phyloP scores from a whole-genome alignment of 53 echinoderm and acorn worm genomes.

The Echinarachnius parma region DNA sequence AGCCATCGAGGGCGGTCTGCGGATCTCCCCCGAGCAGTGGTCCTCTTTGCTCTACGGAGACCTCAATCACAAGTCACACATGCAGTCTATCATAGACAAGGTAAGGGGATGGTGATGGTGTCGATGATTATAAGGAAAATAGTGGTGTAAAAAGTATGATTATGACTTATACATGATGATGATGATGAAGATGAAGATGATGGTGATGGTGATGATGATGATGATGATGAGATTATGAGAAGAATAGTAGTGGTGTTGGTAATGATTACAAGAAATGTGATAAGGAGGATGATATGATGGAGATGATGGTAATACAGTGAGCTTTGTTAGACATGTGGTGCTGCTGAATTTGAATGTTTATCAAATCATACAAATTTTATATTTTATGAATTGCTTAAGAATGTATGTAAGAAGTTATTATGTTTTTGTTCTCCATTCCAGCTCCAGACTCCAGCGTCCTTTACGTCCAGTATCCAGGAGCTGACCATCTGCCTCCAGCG shows the following conservation, averaged over 20 bases:
- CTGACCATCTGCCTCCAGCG: conserved; percentile 82
- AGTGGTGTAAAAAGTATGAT: too few species aligned
- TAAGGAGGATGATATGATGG: neutral
- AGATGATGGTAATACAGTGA: neutral
- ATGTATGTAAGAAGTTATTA: too few species aligned
- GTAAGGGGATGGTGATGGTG: conserved; percentile 41
- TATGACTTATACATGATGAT: neutral
- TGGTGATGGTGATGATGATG: neutral
- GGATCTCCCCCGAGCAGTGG: conserved; percentile 99
- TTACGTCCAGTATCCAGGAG: conserved; percentile 89
- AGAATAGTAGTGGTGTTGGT: neutral
- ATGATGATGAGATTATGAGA: neutral
- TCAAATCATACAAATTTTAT: too few species aligned
- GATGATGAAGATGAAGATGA: neutral
- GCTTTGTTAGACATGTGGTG: too few species aligned
- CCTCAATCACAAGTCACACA: conserved; percentile 94
- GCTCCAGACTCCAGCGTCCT: conserved; percentile 96
- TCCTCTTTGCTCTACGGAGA: conserved; percentile 94
- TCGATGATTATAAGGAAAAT: too few species aligned
- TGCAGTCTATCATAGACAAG: conserved; percentile 99
- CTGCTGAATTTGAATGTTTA: too few species aligned
- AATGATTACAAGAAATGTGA: neutral
- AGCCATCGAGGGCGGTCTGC: conserved; percentile 90
- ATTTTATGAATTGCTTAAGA: too few species aligned
- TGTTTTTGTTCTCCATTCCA: conserved; percentile 36